A percentile compares a stretch with the other conserved stretches of the same genome.
Evolutionary conservation across 2,797 vertebrate species (phyloP).

Genomic region (Notolabrus celidotus): DNA sequence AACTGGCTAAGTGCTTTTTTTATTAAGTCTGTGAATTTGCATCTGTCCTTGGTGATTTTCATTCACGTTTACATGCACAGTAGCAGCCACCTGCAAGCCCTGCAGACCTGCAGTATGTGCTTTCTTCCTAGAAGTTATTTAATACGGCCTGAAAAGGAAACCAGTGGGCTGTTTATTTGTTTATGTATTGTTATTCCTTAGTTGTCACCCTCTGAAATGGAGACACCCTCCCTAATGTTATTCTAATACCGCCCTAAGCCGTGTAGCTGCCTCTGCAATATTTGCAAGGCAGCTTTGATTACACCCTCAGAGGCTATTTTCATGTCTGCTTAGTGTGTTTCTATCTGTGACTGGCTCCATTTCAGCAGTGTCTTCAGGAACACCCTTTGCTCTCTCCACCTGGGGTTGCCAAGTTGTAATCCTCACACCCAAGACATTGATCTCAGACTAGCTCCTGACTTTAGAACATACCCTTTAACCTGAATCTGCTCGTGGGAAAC

Average conservation of each 20-base stretch:
- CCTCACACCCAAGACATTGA: slow-evolving; percentile 23
- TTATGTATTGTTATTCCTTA: background rate
- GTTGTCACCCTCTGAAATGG: background rate
- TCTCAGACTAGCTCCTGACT: slow-evolving; percentile 36
- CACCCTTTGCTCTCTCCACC: background rate
- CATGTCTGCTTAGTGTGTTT: slow-evolving; percentile 39
- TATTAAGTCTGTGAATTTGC: slow-evolving; percentile 52
- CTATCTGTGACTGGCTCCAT: slow-evolving; percentile 32
- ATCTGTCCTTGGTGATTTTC: slow-evolving; percentile 55
- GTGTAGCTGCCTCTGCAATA: slow-evolving; percentile 4
- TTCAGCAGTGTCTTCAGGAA: slow-evolving; percentile 43
- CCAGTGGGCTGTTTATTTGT: background rate
- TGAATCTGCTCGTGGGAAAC: slow-evolving; percentile 57
- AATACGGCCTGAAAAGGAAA: background rate
- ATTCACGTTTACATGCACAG: slow-evolving; percentile 47
- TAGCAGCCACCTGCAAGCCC: slow-evolving; percentile 1
- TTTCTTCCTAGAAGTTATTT: background rate
- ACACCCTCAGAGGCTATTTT: slow-evolving; percentile 28
- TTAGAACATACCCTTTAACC: slow-evolving; percentile 19
- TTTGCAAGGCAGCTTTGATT: slow-evolving; percentile 15
- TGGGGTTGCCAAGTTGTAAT: slow-evolving; percentile 40
- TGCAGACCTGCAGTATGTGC: background rate
- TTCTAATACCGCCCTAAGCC: background rate
- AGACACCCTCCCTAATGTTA: slow-evolving; percentile 11
- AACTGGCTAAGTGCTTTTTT: slow-evolving; percentile 16